These are phyloP conservation scores for Bombyx mandarina DNA, from an alignment of 1,140 invertebrate genomes.

Conservation along the genomic window DNA sequence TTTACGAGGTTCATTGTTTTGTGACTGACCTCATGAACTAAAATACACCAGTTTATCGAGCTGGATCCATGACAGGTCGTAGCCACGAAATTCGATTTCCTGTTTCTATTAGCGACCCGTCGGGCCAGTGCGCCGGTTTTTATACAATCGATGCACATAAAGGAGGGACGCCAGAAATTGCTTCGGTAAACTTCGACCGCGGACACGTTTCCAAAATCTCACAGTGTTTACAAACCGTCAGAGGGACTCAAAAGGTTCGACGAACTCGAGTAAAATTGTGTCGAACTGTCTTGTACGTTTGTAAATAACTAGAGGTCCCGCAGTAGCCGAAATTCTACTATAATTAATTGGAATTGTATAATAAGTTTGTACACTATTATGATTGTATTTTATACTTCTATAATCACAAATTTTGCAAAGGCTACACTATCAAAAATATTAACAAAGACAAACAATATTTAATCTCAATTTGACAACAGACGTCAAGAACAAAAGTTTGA, in stretches of 20 bases:
- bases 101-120: slow-evolving; percentile 18
- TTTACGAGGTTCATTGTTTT: slow-evolving; percentile 33
- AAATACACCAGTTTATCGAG: slow-evolving; percentile 29
- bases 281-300: too few relatives aligned
- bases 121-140: slow-evolving; percentile 11
- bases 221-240: slow-evolving; percentile 38
- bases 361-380: too few relatives aligned
- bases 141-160: slow-evolving; percentile 11
- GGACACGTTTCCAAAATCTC: slow-evolving; percentile 16
- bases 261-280: slow-evolving; percentile 31
- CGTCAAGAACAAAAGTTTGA: too few relatives aligned
- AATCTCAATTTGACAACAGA: too few relatives aligned
- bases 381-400: too few relatives aligned
- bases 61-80: slow-evolving; percentile 18
- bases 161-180: slow-evolving; percentile 12
- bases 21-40: slow-evolving; percentile 25
- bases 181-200: slow-evolving; percentile 20
- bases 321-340: too few relatives aligned
- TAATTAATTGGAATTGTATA: neutral
- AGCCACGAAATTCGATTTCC: slow-evolving; percentile 32
- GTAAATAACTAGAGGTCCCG: too few relatives aligned
- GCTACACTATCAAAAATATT: too few relatives aligned
- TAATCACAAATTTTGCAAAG: too few relatives aligned
- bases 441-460: too few relatives aligned
- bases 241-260: slow-evolving; percentile 36